These are phyloP conservation scores for Aporophyla nigra DNA, from an alignment of 2,888 invertebrate genomes.

Conservation along the genomic window DNA sequence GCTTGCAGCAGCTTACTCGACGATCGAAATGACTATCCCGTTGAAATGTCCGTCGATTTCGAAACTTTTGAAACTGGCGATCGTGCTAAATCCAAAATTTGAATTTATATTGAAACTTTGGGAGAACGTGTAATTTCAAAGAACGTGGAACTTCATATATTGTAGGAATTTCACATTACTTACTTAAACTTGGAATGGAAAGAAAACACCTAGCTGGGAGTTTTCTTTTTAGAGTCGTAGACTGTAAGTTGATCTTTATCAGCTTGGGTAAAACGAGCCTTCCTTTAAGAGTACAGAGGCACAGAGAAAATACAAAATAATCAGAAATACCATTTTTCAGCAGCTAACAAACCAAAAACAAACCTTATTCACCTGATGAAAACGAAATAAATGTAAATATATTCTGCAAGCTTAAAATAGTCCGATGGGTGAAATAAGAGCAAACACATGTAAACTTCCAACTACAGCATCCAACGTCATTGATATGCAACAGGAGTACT, in stretches of 20 bases:
- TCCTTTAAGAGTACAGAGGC: not conserved
- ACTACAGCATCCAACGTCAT: conserved; percentile 43
- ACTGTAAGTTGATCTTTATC: conserved; percentile 22
- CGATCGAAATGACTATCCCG: conserved; percentile 66
- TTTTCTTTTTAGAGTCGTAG: conserved; percentile 29
- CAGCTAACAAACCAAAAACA: conserved; percentile 29
- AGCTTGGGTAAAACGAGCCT: not conserved
- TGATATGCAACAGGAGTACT: conserved; percentile 57
- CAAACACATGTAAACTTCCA: conserved; percentile 34
- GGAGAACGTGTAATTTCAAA: conserved; percentile 45
- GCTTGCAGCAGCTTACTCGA: conserved; percentile 67
- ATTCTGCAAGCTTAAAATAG: conserved; percentile 49
- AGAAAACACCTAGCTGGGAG: conserved; percentile 27
- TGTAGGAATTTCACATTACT: conserved; percentile 44
- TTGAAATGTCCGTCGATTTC: conserved; percentile 63
- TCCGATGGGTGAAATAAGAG: conserved; percentile 26
- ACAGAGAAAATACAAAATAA: conserved; percentile 10
- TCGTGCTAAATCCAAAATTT: conserved; percentile 65
- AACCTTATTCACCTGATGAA: conserved; percentile 11
- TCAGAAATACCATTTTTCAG: conserved; percentile 21
- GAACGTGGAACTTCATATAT: conserved; percentile 55
- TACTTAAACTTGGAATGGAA: conserved; percentile 35
- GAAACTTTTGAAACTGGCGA: conserved; percentile 67
- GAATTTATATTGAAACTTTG: conserved; percentile 68
- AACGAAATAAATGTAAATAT: conserved; percentile 52